Evolutionary conservation across 2,113 vertebrate species (phyloP).

Genomic region (Amphilophus citrinellus): DNA sequence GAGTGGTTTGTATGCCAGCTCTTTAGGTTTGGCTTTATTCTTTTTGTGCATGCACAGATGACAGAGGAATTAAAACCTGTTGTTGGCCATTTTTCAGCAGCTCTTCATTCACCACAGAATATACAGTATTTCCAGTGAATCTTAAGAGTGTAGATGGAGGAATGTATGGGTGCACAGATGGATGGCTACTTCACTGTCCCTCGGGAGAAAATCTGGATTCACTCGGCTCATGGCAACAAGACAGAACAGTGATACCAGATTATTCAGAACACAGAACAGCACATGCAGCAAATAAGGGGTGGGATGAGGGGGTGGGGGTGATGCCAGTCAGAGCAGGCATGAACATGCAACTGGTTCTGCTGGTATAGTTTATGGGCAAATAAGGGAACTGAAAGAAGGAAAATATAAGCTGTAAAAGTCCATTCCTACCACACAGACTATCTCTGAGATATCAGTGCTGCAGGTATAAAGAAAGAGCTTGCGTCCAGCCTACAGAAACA

Average conservation of each 20-base stretch:
- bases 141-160: not conserved
- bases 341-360: not conserved
- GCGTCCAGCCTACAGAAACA: not conserved
- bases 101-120: not conserved
- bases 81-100: not conserved
- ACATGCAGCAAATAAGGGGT: not conserved
- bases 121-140: not conserved
- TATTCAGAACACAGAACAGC: constrained; percentile 40
- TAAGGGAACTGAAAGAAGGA: not conserved
- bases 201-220: constrained; percentile 15
- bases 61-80: not conserved
- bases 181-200: constrained; percentile 30
- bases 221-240: not conserved
- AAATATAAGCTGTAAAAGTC: not conserved
- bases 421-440: not conserved
- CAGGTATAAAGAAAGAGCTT: not conserved
- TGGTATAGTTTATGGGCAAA: not conserved
- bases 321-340: not conserved
- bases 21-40: not conserved
- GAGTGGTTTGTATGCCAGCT: not conserved
- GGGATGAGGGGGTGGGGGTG: not conserved
- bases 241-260: constrained; percentile 32
- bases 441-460: not conserved
- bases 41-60: not conserved
- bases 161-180: constrained; percentile 27